Evolutionary conservation across 2,888 invertebrate species (phyloP).

Genomic region (Xanthia icteritia): DNA sequence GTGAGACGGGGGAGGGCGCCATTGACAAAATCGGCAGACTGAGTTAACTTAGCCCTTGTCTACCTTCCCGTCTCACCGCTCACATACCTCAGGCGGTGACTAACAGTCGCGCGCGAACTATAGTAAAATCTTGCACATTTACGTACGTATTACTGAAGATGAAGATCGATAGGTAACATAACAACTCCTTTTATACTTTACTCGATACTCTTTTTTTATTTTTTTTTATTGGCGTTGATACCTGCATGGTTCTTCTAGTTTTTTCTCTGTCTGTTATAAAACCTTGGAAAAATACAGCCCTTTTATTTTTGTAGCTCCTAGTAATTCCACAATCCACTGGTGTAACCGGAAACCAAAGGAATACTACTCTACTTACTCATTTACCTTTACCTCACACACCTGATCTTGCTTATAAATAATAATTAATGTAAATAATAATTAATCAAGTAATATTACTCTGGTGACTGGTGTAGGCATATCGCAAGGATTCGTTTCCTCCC

Average conservation of each 20-base stretch:
- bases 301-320: background rate
- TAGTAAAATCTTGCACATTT: background rate
- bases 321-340: background rate
- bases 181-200: background rate
- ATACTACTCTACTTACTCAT: conserved; percentile 31
- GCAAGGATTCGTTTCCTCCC: conserved; percentile 62
- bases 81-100: too few species aligned
- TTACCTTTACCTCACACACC: background rate
- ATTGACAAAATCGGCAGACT: too few species aligned
- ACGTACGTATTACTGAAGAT: background rate
- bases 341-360: conserved; percentile 24
- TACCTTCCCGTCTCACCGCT: too few species aligned
- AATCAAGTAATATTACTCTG: conserved; percentile 31
- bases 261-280: conserved; percentile 1
- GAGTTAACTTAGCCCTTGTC: too few species aligned
- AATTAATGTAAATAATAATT: conserved; percentile 50
- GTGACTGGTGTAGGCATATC: conserved; percentile 54
- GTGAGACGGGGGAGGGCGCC: too few species aligned
- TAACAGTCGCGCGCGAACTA: too few species aligned
- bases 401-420: conserved; percentile 23
- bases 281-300: background rate
- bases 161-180: background rate
- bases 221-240: background rate
- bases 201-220: background rate
- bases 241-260: too few species aligned